Base-by-base conservation (phyloP, 1,140 invertebrate species). In the Homalodisca vitripennis region DNA sequence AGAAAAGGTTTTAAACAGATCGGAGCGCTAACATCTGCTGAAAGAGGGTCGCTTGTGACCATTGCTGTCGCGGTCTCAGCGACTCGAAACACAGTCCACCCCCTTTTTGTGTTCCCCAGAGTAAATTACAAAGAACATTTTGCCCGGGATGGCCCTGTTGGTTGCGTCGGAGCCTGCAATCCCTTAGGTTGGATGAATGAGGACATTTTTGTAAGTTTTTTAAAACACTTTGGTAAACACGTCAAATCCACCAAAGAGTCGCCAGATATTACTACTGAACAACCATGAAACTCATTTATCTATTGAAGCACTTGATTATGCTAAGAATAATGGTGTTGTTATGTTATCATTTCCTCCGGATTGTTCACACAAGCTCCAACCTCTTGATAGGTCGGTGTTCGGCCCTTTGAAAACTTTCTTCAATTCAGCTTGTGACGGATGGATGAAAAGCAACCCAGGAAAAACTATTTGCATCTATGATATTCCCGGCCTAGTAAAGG, bases 331-430 rank as follows among this genome's bases (percentile, higher is more conserved):
- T 70, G 70, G 71, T 12, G 70, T 78, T 10, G 65, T 71, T 0
- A 66, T 78, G 10, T 24, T 79, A 6, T 71, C 68, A 20, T 75
- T 77, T 46, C 73, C 75, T 29, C 76, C 74, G 1, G 75, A 78
- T 62, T 62, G 57, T 29, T 26, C 73, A 26, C 79, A 80, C 66
- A 76, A 76, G 67, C 72, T 81, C 13, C 80, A 80, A 60, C 80
- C 79, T 1, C 72, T 82, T 14, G 80, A 80, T 51, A 12, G 32
- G 1, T 6, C 71, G 12, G 70, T 47, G 60, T 70, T 55, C 48
- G 64, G 47, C 12, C 51, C 70, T 17, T 67, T 68, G 29, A 73
- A 73, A 55, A 62, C 20, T 0, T 70, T 27, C 1, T 73, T 51
- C 60, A 60, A 65, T 17, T n/a, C 51, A 24, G 60, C 10, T 55